Base-by-base conservation (phyloP, 2,113 vertebrate genomes). In the Emydura subglobosa region DNA sequence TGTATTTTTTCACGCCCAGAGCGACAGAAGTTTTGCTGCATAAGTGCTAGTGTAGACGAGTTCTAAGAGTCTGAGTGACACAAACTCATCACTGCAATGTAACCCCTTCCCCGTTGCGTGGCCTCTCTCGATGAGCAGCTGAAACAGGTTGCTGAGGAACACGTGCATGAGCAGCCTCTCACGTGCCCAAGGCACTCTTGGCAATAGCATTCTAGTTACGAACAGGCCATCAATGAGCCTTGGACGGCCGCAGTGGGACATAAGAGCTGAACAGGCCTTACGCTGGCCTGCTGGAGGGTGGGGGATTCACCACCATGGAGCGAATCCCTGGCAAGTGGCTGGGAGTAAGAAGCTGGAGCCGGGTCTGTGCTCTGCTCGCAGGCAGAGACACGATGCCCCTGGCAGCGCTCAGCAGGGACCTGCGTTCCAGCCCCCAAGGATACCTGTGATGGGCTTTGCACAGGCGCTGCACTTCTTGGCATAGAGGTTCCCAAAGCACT, bases 401-500 rank as follows among this genome's bases (percentile, higher is more conserved):
- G 65, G 65, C 21, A 34, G 50, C 72, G 47, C 16, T 31, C 51
- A 21, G 19, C 4, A 74, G 68, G 39, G 19, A 21, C 68, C 68
- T 24, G 68, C 3, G 10, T 22, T 5, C 51, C 81, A 44, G 42
- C 42, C 87, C 65, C 24, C 85, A 7, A 17, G 65, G 96, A 98
- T 98, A 98, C 99, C 99, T 98, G 99, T 99, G 98, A 99, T 99
- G 95, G 99, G 99, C 98, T 99, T 99, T 87, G 97, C 98, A 98
- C 99, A 99, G 91, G 99, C 99, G 1, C 99, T 99, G 92, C 99
- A 99, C 98, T 99, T 99, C 95, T 99, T 99, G 98, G 99, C 99
- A 42, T 99, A 99, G 93, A 99, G 98, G 97, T 98, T 99, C 92
- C 99, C 99, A 74, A 99, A 99, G 97, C 99, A 99, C 98, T 99